phyloP scores from a whole-genome alignment of 2,797 vertebrate species.

The Synaphobranchus kaupii region DNA sequence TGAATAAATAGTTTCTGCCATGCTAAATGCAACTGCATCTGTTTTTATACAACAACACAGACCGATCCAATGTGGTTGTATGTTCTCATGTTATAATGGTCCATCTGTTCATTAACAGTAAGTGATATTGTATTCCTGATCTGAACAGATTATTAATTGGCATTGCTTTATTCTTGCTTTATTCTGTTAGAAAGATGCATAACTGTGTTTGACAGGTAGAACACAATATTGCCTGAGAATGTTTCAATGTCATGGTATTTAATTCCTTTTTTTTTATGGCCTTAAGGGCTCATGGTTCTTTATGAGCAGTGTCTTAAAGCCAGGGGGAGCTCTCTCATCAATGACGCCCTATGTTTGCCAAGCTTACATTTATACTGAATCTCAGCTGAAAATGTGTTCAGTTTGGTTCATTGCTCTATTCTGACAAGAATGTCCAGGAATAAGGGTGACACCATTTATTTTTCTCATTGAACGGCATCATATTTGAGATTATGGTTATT shows the following conservation, averaged over 20 bases:
- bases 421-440: background rate
- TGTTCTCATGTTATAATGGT: background rate
- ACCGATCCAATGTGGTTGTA: background rate
- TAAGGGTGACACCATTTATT: background rate
- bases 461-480: background rate
- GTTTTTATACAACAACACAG: background rate
- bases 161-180: background rate
- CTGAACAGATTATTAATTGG: background rate
- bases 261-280: background rate
- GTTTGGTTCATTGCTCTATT: background rate
- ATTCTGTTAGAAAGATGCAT: background rate
- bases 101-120: background rate
- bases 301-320: conserved; percentile 1
- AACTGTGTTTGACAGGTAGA: background rate
- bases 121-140: background rate
- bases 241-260: background rate
- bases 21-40: background rate
- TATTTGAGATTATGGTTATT: background rate
- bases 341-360: background rate
- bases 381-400: background rate
- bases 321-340: conserved; percentile 28
- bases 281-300: background rate
- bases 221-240: background rate
- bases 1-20: background rate
- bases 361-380: background rate